Base-by-base conservation (phyloP, 37 sponge, comb jelly and placozoan species). In the Eunapius fragilis region DNA sequence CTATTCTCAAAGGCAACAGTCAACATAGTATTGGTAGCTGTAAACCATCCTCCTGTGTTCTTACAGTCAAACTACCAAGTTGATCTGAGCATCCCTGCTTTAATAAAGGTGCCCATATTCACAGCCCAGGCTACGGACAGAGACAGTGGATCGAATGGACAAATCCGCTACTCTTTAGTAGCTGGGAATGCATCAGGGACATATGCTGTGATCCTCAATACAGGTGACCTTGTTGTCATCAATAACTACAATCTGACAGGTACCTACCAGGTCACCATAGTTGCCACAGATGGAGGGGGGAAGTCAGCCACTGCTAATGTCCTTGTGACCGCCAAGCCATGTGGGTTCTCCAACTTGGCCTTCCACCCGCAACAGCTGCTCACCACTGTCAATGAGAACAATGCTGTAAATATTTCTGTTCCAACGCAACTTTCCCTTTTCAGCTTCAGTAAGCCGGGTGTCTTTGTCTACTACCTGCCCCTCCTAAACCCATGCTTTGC, bases 251-350 rank as follows among this genome's bases (percentile, higher is more conserved):
- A 75, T 38, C 80, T 85, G 14, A 50, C 70, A 28, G 32, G 75
- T 3, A 35, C 32, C 45, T 91, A 94, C 36, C 47, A 25, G 7
- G 75, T 94, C 35, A 76, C 69, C 35, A 76, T 88, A 7, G 48
- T 47, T 45, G 91, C 92, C 48, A 76, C 82, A 19, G 95, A 94
- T 94, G 85, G 81, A 19, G 92, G 89, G 14, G 87, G 78, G 4
- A 41, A 26, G 25, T 12, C 34, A 36, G n/a, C 58, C 13, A 83
- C 48, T 7, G 80, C 67, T 22, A 68, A 30, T 75, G 81, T 93
- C 31, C 67, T 33, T 22, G 47, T 93, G 24, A 31, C 31, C 2
- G 75, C 87, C 48, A 78, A 50, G 82, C 32, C 81, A 11, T 91
- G 91, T 33, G 58, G 87, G 0, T 91, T 91, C 33, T 49, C 30